phyloP scores from a whole-genome alignment of 2,113 vertebrate genomes.

The Pao palembangensis region DNA sequence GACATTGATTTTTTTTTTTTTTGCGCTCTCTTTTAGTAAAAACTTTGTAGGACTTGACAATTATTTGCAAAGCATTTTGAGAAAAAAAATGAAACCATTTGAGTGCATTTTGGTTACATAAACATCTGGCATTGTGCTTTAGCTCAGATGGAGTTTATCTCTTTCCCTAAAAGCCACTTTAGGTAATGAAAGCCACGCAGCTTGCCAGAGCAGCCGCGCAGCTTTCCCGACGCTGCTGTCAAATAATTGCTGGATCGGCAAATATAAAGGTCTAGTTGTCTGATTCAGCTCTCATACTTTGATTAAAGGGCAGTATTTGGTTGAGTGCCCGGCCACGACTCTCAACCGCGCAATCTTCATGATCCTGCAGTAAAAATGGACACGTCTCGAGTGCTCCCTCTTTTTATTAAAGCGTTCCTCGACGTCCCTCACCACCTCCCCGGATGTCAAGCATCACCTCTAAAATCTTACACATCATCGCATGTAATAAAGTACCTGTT shows the following conservation, averaged over 20 bases:
- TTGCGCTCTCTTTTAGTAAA: too few species aligned
- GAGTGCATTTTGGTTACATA: constrained; percentile 25
- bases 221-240: constrained; percentile 63
- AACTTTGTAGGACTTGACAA: too few species aligned
- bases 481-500: constrained; percentile 6
- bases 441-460: neutral
- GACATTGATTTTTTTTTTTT: too few species aligned
- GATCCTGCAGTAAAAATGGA: constrained; percentile 6
- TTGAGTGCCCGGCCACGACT: constrained; percentile 28
- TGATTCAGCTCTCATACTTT: constrained; percentile 66
- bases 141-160: constrained; percentile 37
- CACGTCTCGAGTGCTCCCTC: neutral
- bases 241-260: constrained; percentile 74
- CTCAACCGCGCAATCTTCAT: constrained; percentile 4
- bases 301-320: constrained; percentile 60
- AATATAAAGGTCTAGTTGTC: constrained; percentile 68
- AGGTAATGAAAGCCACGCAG: constrained; percentile 67
- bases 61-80: constrained; percentile 9
- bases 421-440: neutral
- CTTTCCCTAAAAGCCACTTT: constrained; percentile 69
- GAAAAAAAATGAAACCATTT: constrained; percentile 7
- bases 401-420: neutral
- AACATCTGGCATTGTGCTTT: constrained; percentile 49
- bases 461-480: constrained; percentile 15
- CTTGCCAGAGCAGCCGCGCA: constrained; percentile 61